Conservation (phyloP, 2,113 vertebrate species). For the Aptenodytes patagonicus region DNA sequence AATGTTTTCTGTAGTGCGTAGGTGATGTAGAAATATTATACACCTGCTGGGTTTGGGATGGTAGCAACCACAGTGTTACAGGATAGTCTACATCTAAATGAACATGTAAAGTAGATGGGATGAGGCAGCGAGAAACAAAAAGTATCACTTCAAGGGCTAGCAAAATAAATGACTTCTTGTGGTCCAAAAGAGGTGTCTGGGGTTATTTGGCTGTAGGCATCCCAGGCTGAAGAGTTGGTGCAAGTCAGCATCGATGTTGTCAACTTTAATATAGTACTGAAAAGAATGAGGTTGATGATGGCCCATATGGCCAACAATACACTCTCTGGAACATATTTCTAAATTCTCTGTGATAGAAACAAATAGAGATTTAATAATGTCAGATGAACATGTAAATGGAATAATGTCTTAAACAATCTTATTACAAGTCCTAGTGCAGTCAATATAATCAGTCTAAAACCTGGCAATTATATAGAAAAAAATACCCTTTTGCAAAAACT, state of each 20-base stretch:
- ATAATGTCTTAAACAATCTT: conserved; percentile 25
- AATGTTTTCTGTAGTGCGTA: not conserved
- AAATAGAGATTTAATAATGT: conserved; percentile 53
- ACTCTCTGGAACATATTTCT: not conserved
- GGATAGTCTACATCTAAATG: not conserved
- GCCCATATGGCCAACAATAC: not conserved
- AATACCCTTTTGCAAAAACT: not conserved
- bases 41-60: not conserved
- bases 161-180: not conserved
- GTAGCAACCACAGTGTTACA: fast-evolving
- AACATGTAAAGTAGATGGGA: not conserved
- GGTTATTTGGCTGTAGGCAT: not conserved
- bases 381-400: conserved; percentile 42
- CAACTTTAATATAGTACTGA: not conserved
- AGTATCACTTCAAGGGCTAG: not conserved
- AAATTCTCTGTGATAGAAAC: conserved; percentile 27
- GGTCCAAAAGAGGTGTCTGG: not conserved
- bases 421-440: conserved; percentile 2
- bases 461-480: not conserved
- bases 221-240: not conserved
- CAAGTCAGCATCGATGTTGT: not conserved
- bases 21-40: not conserved
- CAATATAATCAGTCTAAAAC: not conserved
- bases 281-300: not conserved
- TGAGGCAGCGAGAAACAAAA: not conserved